These are phyloP conservation scores for Trichonephila inaurata DNA, from an alignment of 1,140 invertebrate species.

Conservation along the genomic window DNA sequence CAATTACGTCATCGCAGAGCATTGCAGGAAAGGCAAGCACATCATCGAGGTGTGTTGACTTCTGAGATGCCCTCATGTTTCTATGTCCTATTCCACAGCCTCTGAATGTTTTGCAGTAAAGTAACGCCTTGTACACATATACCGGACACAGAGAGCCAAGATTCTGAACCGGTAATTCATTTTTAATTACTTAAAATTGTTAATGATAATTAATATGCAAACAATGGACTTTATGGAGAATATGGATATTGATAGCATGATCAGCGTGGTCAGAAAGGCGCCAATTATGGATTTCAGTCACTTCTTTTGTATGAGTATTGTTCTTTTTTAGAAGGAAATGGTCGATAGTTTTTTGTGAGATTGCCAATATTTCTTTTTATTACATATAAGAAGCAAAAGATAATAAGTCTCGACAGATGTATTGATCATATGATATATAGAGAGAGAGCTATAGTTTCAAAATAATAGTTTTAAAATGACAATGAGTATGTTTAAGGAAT, in stretches of 20 bases:
- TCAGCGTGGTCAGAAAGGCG: background rate
- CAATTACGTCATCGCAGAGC: constrained; percentile 12
- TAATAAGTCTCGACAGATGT: no score
- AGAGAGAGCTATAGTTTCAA: no score
- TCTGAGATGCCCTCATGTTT: background rate
- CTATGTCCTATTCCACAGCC: background rate
- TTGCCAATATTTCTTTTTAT: background rate
- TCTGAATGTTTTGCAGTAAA: constrained; percentile 36
- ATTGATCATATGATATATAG: no score
- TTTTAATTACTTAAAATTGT: background rate
- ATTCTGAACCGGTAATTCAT: constrained; percentile 4
- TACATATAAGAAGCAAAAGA: no score
- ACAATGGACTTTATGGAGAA: background rate
- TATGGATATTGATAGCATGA: background rate
- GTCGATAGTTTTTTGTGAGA: background rate
- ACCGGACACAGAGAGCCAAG: background rate
- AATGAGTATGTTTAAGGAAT: no score
- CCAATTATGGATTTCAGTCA: background rate
- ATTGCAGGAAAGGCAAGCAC: constrained; percentile 22
- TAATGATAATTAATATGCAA: background rate
- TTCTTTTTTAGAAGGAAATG: background rate
- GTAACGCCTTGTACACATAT: background rate
- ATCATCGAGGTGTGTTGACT: no score
- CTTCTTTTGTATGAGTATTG: background rate
- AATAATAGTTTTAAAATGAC: no score